Evolutionary conservation across 2,888 invertebrate genomes (phyloP).

Genomic region (Arctia plantaginis): DNA sequence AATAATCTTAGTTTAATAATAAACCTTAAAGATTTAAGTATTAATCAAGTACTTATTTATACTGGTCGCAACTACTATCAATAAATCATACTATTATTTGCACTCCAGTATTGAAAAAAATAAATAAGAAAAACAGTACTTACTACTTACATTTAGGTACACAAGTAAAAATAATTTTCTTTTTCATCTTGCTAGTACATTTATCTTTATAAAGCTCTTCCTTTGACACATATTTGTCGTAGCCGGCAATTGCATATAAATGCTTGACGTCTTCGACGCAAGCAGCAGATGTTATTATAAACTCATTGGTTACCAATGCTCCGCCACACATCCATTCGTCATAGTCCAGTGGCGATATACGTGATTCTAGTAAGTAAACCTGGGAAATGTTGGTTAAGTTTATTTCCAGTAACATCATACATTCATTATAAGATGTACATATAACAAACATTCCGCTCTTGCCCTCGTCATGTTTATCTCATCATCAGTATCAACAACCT

Average conservation of each 20-base stretch:
- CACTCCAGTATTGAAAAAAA: too few relatives aligned
- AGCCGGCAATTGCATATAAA: slow-evolving; percentile 59
- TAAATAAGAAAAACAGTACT: background rate
- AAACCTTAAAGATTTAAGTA: too few relatives aligned
- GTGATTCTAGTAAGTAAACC: slow-evolving; percentile 50
- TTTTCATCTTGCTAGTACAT: slow-evolving; percentile 59
- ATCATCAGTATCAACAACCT: too few relatives aligned
- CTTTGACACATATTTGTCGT: slow-evolving; percentile 51
- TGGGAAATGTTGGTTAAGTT: slow-evolving; percentile 18
- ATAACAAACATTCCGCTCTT: too few relatives aligned
- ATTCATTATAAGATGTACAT: too few relatives aligned
- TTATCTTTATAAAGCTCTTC: slow-evolving; percentile 43
- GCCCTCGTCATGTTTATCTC: too few relatives aligned
- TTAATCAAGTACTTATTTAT: too few relatives aligned
- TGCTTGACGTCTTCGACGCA: slow-evolving; percentile 55
- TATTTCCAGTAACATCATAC: background rate
- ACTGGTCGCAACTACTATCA: too few relatives aligned
- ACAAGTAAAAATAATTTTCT: slow-evolving; percentile 60
- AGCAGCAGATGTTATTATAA: slow-evolving; percentile 57
- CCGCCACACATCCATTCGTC: slow-evolving; percentile 60
- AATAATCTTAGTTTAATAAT: too few relatives aligned
- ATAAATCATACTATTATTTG: too few relatives aligned
- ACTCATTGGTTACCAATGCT: slow-evolving; percentile 41
- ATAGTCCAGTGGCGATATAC: slow-evolving; percentile 34
- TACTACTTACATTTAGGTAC: slow-evolving; percentile 57